Evolutionary conservation across 2,797 vertebrate genomes (phyloP).

Genomic region (Tinamus major): DNA sequence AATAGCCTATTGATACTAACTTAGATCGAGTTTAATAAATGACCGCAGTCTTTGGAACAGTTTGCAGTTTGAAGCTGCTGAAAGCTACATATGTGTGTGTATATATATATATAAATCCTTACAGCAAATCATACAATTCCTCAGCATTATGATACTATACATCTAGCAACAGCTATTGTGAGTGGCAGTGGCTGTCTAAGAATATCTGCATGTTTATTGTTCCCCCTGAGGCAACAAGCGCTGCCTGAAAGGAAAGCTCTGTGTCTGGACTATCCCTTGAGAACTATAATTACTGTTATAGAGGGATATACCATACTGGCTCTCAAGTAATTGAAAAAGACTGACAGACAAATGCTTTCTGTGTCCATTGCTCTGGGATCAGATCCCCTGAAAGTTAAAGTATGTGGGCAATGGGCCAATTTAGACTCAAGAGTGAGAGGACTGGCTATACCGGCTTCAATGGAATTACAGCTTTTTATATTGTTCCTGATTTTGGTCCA

Average conservation of each 20-base stretch:
- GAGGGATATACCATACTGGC: slow-evolving; percentile 21
- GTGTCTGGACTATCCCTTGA: slow-evolving; percentile 54
- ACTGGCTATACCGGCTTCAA: background rate
- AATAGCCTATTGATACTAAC: slow-evolving; percentile 27
- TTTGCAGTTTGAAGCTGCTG: slow-evolving; percentile 53
- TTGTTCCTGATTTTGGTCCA: slow-evolving; percentile 14
- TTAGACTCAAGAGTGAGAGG: slow-evolving; percentile 1
- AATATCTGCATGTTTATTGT: slow-evolving; percentile 65
- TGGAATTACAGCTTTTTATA: slow-evolving; percentile 5
- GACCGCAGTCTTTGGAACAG: slow-evolving; percentile 37
- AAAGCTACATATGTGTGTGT: background rate
- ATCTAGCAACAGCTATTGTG: slow-evolving; percentile 58
- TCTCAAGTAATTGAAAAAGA: slow-evolving; percentile 40
- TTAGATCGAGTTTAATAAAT: slow-evolving; percentile 63
- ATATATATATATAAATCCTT: background rate
- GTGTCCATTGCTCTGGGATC: slow-evolving; percentile 25
- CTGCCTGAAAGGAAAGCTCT: slow-evolving; percentile 60
- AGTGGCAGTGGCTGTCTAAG: slow-evolving; percentile 43
- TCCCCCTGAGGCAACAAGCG: slow-evolving; percentile 38
- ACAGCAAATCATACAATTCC: slow-evolving; percentile 22
- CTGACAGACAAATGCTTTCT: slow-evolving; percentile 43
- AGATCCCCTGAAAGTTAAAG: slow-evolving; percentile 41
- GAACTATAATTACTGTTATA: slow-evolving; percentile 56
- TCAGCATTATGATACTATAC: slow-evolving; percentile 13
- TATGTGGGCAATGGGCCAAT: slow-evolving; percentile 23